Evolutionary conservation across 1,140 invertebrate genomes (phyloP).

Genomic region (Tetragonula clypearis): DNA sequence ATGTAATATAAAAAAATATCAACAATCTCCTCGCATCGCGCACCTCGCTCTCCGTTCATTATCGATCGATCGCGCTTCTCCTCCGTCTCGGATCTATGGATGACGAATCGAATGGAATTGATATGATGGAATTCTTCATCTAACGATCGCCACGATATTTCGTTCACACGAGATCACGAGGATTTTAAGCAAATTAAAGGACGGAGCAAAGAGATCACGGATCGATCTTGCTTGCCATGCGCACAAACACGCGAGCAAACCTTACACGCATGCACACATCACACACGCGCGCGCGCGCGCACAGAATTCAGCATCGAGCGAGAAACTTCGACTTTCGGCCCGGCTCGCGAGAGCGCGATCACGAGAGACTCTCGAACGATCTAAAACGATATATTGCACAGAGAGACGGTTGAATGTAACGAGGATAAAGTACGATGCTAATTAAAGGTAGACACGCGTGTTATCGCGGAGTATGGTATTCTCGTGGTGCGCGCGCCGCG

Average conservation of each 20-base stretch:
- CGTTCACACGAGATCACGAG: neutral
- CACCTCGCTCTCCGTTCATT: slow-evolving; percentile 33
- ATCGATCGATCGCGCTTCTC: neutral
- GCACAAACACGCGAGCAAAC: neutral
- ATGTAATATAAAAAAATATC: slow-evolving; percentile 75
- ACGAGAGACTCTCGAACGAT: neutral
- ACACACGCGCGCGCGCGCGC: neutral
- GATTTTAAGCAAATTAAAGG: neutral
- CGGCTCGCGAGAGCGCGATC: neutral
- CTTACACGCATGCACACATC: neutral
- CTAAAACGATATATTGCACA: slow-evolving; percentile 41
- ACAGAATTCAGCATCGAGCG: too few species aligned
- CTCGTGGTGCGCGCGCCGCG: slow-evolving; percentile 15
- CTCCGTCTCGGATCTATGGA: neutral
- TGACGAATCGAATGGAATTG: neutral
- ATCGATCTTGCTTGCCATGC: neutral
- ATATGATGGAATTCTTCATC: too few species aligned
- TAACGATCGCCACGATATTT: neutral
- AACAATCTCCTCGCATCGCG: slow-evolving; percentile 73
- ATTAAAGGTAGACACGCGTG: neutral
- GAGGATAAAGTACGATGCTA: slow-evolving; percentile 34
- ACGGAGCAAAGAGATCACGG: neutral
- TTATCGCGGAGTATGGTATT: neutral
- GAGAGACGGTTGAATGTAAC: slow-evolving; percentile 27
- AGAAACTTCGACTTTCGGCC: neutral